A percentile compares a stretch with the other conserved stretches of the same genome.
These are phyloP conservation scores for Marasmarcha lunaedactyla DNA, from an alignment of 2,888 invertebrate genomes.

Conservation along the genomic window DNA sequence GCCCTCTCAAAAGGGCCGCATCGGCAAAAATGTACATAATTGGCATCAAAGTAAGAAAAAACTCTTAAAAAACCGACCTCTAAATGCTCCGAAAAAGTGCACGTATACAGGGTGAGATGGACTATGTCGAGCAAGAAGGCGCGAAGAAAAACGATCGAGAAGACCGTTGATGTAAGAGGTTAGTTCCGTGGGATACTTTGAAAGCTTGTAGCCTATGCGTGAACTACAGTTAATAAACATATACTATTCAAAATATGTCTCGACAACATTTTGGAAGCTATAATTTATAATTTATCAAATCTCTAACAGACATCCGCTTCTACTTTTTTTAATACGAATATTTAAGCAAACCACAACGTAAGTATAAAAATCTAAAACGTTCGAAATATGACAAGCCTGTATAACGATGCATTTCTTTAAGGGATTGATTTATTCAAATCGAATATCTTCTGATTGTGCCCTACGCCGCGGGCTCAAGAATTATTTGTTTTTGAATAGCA, in stretches of 20 bases:
- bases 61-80: conserved; percentile 61
- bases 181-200: too few species aligned
- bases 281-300: too few species aligned
- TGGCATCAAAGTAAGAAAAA: conserved; percentile 55
- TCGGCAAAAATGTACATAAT: conserved; percentile 69
- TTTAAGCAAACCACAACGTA: too few species aligned
- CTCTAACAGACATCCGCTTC: too few species aligned
- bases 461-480: conserved; percentile 49
- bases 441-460: conserved; percentile 56
- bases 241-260: too few species aligned
- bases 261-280: too few species aligned
- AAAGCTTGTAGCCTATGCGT: too few species aligned
- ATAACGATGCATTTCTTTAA: conserved; percentile 61
- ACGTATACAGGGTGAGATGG: conserved; percentile 41
- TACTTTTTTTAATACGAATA: too few species aligned
- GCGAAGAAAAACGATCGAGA: not conserved
- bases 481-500: conserved; percentile 69
- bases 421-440: conserved; percentile 68
- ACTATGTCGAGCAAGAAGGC: not conserved
- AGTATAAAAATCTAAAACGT: not conserved
- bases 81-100: conserved; percentile 66
- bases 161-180: too few species aligned
- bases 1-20: conserved; percentile 52
- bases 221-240: too few species aligned
- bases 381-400: conserved; percentile 24